phyloP scores from a whole-genome alignment of 2,888 invertebrate genomes.

The Falcaria lacertinaria region DNA sequence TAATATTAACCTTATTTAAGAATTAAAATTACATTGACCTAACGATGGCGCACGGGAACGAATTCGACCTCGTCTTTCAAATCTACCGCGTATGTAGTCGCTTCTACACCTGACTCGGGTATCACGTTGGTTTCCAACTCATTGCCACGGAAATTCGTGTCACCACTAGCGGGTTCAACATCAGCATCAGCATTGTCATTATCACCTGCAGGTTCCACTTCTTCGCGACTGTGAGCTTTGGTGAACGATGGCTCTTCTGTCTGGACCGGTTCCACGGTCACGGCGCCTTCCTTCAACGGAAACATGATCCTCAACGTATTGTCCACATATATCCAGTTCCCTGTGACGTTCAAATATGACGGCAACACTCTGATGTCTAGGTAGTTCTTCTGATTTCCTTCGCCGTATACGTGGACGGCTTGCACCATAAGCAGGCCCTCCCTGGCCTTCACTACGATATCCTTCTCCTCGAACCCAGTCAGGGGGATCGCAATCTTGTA shows the following conservation, averaged over 20 bases:
- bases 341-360: slow-evolving; percentile 35
- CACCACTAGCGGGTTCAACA: slow-evolving; percentile 32
- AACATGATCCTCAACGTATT: slow-evolving; percentile 47
- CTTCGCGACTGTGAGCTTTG: slow-evolving; percentile 38
- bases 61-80: slow-evolving; percentile 58
- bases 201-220: slow-evolving; percentile 27
- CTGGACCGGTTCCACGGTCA: slow-evolving; percentile 8
- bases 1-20: slow-evolving; percentile 1
- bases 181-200: slow-evolving; percentile 34
- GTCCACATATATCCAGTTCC: slow-evolving; percentile 50
- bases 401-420: slow-evolving; percentile 36
- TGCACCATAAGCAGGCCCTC: slow-evolving; percentile 57
- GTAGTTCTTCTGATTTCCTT: slow-evolving; percentile 31
- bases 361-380: slow-evolving; percentile 50
- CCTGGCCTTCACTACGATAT: slow-evolving; percentile 59
- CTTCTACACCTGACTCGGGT: slow-evolving; percentile 35
- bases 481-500: slow-evolving; percentile 50
- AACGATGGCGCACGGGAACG: slow-evolving; percentile 43
- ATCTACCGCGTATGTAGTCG: slow-evolving; percentile 62
- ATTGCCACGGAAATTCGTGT: slow-evolving; percentile 16
- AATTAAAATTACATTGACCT: slow-evolving; percentile 13
- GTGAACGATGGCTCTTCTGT: too few relatives aligned
- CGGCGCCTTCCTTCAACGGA: slow-evolving; percentile 31
- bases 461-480: slow-evolving; percentile 49
- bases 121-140: slow-evolving; percentile 45